A percentile compares a stretch with the other conserved stretches of the same genome.
phyloP scores from a whole-genome alignment of 2,113 vertebrate genomes.

The Puffinus mauretanicus region DNA sequence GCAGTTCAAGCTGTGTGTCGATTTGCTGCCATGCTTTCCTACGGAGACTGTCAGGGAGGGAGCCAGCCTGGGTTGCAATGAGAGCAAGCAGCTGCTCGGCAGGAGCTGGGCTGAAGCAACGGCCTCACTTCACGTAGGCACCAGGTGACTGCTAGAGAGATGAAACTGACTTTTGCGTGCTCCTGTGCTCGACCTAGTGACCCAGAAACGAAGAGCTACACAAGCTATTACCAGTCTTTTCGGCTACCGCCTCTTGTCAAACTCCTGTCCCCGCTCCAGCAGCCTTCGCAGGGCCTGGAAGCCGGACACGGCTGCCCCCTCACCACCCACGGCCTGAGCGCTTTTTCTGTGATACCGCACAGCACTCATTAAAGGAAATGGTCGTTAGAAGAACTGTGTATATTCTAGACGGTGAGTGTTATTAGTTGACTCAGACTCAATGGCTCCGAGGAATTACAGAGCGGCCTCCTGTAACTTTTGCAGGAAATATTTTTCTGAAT shows the following conservation, averaged over 20 bases:
- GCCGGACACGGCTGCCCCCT: background rate
- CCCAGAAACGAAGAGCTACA: background rate
- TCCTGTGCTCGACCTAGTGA: background rate
- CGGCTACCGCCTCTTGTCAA: background rate
- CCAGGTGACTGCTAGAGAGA: background rate
- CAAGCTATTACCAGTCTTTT: background rate
- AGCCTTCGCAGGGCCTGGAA: background rate
- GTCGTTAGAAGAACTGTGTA: background rate
- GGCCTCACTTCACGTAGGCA: background rate
- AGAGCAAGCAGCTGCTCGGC: background rate
- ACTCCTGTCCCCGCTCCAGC: background rate
- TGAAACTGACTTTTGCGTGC: background rate
- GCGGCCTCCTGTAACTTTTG: background rate
- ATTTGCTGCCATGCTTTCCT: background rate
- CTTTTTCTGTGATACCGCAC: background rate
- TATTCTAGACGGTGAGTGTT: background rate
- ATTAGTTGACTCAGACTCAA: background rate
- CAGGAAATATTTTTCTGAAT: background rate
- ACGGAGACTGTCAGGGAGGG: background rate
- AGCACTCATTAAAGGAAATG: background rate
- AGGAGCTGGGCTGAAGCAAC: background rate
- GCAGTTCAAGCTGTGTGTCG: background rate
- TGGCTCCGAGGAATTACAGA: background rate
- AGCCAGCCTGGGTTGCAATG: accelerated
- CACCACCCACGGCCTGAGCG: background rate